Base-by-base conservation (phyloP, 2,888 invertebrate genomes). In the Clostera curtula region DNA sequence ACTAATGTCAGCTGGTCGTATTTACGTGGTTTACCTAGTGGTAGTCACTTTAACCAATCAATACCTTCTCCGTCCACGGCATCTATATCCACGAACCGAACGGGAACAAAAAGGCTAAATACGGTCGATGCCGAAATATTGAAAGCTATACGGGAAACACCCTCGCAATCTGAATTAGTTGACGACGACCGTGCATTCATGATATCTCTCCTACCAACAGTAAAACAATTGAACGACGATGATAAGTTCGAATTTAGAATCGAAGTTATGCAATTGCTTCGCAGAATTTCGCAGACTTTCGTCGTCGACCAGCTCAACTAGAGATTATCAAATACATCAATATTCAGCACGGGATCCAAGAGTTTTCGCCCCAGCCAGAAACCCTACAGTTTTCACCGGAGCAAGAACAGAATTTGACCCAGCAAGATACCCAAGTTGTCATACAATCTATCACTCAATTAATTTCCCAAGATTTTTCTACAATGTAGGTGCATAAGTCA, bases 141-240 rank as follows among this genome's bases (percentile, higher is more conserved):
- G n/a, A n/a, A n/a, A n/a, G n/a, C n/a, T n/a, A 31, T 31, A 27
- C 31, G 11, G 26, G 27, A n/a, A 31, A 31, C 9, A 12, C 19
- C 31, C 19, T 18, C 31, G 24, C n/a, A 31, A 31, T 31, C 31
- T 31, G 31, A 31, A 31, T 31, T 31, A 27, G n/a, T 31, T 31
- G 31, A 26, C 25, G 23, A 31, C 10, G 31, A 31, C 31, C 27
- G 28, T 28, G 28, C 24, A 24, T 28, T 29, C 12, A 25, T 29
- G 25, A 25, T 25, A 29, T 29, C 29, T 29, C 29, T 29, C 25
- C 29, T 29, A 9, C 25, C 29, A 29, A 11, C 29, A 8, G 25
- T 29, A 5, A 29, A 29, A 25, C 12, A 29, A 29, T 25, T 29
- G 21, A 25, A 29, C 25, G 25, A 25, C 29, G 25, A 20, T 24